phyloP scores from a whole-genome alignment of 2,113 vertebrate genomes.

The Felis chaus region DNA sequence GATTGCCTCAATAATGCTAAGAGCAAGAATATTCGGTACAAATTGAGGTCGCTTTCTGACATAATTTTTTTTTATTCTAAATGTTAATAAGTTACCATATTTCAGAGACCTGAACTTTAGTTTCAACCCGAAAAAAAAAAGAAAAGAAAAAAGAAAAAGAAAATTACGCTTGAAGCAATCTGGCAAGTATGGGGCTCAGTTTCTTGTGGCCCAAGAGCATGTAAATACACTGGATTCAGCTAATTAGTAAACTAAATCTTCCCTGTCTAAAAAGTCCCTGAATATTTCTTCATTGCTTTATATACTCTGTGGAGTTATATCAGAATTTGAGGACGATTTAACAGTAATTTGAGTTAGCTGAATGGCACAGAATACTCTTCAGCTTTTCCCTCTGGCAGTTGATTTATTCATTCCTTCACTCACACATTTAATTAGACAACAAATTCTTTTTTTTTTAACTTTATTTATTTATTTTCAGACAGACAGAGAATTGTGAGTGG shows the following conservation, averaged over 20 bases:
- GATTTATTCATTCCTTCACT: neutral
- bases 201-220: neutral
- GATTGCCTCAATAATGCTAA: neutral
- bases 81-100: neutral
- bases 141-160: constrained; percentile 1
- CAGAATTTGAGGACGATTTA: constrained; percentile 22
- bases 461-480: too few relatives aligned
- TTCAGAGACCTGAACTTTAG: neutral
- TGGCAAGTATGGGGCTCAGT: neutral
- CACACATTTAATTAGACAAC: neutral
- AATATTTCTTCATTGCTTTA: constrained; percentile 22
- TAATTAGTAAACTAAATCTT: constrained; percentile 60
- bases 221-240: constrained; percentile 33
- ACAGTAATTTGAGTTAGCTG: constrained; percentile 23
- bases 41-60: neutral
- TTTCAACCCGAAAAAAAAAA: neutral
- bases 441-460: neutral
- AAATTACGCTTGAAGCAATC: neutral
- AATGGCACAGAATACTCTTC: constrained; percentile 17
- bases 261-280: constrained; percentile 48
- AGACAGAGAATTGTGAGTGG: too few relatives aligned
- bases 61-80: neutral
- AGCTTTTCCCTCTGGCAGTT: neutral
- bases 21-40: neutral
- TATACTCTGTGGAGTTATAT: neutral